A percentile compares a stretch with the other conserved stretches of the same genome.
Conservation (phyloP, 2,888 invertebrate species). For the Teleiodes luculella region DNA sequence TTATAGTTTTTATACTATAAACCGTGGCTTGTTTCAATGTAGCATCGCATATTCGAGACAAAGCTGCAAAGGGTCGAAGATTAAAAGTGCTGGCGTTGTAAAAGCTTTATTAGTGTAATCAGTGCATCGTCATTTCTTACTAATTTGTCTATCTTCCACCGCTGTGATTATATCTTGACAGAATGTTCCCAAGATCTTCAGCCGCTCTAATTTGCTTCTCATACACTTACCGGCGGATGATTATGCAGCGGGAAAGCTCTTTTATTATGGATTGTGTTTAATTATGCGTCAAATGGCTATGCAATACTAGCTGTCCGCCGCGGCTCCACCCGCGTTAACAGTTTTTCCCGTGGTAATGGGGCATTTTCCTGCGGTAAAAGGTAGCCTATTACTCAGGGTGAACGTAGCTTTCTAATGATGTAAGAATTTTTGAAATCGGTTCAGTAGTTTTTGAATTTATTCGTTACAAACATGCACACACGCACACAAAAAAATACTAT, state of each 20-base stretch:
- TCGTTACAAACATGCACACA: too few species aligned
- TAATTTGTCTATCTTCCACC: constrained; percentile 47
- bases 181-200: constrained; percentile 60
- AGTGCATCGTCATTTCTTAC: constrained; percentile 51
- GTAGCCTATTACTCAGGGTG: too few species aligned
- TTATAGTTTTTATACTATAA: too few species aligned
- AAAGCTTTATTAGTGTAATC: constrained; percentile 41
- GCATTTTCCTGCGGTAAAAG: too few species aligned
- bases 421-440: too few species aligned
- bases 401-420: too few species aligned
- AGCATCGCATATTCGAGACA: not conserved
- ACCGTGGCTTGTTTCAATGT: too few species aligned
- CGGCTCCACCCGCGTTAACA: too few species aligned
- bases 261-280: not conserved
- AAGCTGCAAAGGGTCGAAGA: not conserved
- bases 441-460: too few species aligned
- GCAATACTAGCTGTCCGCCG: too few species aligned
- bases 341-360: too few species aligned
- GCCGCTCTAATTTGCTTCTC: constrained; percentile 47
- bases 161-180: constrained; percentile 57
- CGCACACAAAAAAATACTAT: too few species aligned
- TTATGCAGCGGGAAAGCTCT: not conserved
- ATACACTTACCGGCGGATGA: constrained; percentile 39
- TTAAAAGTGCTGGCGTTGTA: constrained; percentile 10
- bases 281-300: not conserved